phyloP scores from a whole-genome alignment of 1,140 invertebrate species.

The Bombus sylvicola region DNA sequence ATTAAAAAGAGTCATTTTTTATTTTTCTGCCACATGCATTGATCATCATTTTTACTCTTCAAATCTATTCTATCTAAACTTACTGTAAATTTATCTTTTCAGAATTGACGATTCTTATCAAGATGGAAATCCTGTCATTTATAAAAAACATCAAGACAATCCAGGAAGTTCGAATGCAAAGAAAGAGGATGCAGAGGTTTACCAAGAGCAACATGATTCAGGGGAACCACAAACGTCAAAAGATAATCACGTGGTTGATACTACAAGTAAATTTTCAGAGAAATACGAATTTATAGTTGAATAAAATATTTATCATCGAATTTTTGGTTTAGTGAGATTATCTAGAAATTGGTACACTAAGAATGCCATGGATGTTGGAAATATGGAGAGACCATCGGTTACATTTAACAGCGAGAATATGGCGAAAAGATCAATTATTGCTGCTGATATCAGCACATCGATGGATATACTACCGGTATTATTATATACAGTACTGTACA shows the following conservation, averaged over 20 bases:
- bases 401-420: slow-evolving; percentile 44
- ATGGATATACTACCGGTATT: slow-evolving; percentile 40
- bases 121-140: not conserved
- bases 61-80: too few species aligned
- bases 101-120: not conserved
- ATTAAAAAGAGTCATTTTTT: too few species aligned
- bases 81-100: not conserved
- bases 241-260: too few species aligned
- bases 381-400: not conserved
- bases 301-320: not conserved
- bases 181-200: too few species aligned
- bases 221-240: too few species aligned
- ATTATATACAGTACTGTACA: not conserved
- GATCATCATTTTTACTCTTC: too few species aligned
- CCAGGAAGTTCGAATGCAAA: not conserved
- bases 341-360: not conserved
- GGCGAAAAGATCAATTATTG: not conserved
- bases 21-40: too few species aligned
- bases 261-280: not conserved
- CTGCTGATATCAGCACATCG: slow-evolving; percentile 42
- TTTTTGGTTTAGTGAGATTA: slow-evolving; percentile 4
- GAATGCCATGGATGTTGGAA: not conserved
- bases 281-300: not conserved
- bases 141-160: not conserved
- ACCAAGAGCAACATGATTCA: not conserved